A percentile compares a stretch with the other conserved stretches of the same genome.
Conservation (phyloP, 2,797 vertebrate genomes). For the Lithobates pipiens region DNA sequence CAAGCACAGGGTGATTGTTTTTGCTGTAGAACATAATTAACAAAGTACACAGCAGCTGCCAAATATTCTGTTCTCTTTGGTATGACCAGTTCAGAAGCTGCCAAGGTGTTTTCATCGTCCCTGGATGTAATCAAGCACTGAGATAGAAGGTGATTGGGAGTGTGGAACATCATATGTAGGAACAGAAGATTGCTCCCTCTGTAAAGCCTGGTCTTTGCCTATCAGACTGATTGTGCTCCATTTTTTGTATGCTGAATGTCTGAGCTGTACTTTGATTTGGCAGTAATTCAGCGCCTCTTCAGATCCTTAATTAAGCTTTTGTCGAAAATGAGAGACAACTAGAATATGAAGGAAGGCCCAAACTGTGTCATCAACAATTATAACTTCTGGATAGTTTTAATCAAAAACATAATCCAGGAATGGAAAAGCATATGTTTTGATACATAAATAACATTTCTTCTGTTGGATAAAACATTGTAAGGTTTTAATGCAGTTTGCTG, state of each 20-base stretch:
- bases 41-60: too few species aligned
- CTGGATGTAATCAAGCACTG: too few species aligned
- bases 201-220: constrained; percentile 10
- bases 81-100: too few species aligned
- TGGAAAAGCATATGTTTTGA: background rate
- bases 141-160: constrained; percentile 5
- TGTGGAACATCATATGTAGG: background rate
- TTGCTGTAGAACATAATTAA: too few species aligned
- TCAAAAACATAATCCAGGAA: constrained; percentile 4
- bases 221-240: constrained; percentile 12
- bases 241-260: constrained; percentile 15
- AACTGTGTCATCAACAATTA: constrained; percentile 1
- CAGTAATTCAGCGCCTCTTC: constrained; percentile 32
- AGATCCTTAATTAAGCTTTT: constrained; percentile 50
- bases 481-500: background rate
- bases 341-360: constrained; percentile 5
- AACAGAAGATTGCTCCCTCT: background rate
- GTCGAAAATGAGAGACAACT: constrained; percentile 12
- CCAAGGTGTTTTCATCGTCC: too few species aligned
- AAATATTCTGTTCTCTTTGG: too few species aligned
- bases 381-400: constrained; percentile 21
- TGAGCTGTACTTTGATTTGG: constrained; percentile 40
- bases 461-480: background rate
- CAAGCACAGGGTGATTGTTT: too few species aligned
- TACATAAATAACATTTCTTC: background rate